Conservation (phyloP, 1,140 invertebrate species). For the Leptinotarsa undecemlineata region DNA sequence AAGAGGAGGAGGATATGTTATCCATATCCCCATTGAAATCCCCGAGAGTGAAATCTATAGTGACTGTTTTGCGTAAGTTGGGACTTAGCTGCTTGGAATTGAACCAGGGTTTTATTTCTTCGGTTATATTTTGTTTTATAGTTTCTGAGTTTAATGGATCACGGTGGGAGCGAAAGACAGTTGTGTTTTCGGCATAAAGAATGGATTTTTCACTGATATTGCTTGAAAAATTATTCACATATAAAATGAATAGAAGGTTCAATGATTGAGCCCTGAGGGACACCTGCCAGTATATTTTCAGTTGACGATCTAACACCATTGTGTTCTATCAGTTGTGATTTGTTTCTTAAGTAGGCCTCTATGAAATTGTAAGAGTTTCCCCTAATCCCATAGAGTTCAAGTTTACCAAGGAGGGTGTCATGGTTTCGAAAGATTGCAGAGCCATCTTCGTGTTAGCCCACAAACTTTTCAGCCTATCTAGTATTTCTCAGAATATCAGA, state of each 20-base stretch:
- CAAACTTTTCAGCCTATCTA: too few species aligned
- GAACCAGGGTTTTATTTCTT: background rate
- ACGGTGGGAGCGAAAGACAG: background rate
- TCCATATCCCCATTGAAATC: background rate
- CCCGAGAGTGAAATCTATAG: background rate
- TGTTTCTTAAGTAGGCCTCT: conserved; percentile 8
- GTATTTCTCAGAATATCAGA: too few species aligned
- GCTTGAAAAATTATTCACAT: conserved; percentile 7
- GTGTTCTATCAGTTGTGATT: background rate
- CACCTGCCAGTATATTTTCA: background rate
- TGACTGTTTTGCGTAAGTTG: background rate
- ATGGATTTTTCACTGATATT: background rate
- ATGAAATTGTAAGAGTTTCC: background rate
- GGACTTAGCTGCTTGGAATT: background rate
- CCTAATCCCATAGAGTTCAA: conserved; percentile 16
- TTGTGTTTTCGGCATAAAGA: background rate
- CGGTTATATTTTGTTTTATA: background rate
- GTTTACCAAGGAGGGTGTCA: conserved; percentile 1
- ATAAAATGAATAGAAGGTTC: conserved; percentile 13
- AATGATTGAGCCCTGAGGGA: conserved; percentile 15
- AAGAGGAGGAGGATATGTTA: too few species aligned
- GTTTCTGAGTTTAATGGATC: conserved; percentile 3
- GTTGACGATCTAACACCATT: conserved; percentile 10
- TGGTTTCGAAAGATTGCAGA: conserved; percentile 18
- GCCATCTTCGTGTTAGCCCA: too few species aligned